Evolutionary conservation across 2,797 vertebrate species (phyloP).

Genomic region (Acrocephalus scirpaceus): DNA sequence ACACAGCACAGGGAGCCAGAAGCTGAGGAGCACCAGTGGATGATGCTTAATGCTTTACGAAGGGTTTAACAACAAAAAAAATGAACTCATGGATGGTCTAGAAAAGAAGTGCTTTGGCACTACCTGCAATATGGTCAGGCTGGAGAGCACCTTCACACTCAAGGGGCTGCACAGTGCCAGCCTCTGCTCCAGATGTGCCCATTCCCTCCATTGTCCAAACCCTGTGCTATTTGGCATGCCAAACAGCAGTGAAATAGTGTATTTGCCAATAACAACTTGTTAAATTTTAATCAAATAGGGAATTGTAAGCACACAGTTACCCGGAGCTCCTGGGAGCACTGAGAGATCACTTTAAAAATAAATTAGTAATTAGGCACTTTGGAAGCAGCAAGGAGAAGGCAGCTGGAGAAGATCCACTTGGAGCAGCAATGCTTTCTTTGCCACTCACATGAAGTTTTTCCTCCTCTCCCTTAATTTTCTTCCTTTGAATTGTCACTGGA

Average conservation of each 20-base stretch:
- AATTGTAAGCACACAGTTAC: constrained; percentile 57
- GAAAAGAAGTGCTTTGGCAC: not conserved
- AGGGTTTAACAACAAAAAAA: not conserved
- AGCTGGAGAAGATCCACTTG: constrained; percentile 20
- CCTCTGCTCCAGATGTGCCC: not conserved
- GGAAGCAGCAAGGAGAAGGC: constrained; percentile 45
- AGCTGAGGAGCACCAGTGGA: not conserved
- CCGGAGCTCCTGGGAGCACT: constrained; percentile 43
- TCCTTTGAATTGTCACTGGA: not conserved
- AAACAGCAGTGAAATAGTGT: constrained; percentile 34
- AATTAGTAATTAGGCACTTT: constrained; percentile 64
- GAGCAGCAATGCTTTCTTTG: not conserved
- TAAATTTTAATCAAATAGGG: constrained; percentile 75
- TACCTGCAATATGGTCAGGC: not conserved
- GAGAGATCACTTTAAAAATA: constrained; percentile 67
- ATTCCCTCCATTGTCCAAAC: constrained; percentile 8
- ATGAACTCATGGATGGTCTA: not conserved
- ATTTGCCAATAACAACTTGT: constrained; percentile 72
- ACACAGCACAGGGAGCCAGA: not conserved
- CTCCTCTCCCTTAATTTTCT: not conserved
- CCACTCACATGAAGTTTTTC: not conserved
- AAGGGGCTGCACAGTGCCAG: not conserved
- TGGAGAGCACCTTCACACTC: not conserved
- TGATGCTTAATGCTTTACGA: not conserved
- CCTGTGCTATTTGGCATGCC: not conserved